Conservation (phyloP, 2,113 vertebrate species). For the Sphaerodactylus townsendi region DNA sequence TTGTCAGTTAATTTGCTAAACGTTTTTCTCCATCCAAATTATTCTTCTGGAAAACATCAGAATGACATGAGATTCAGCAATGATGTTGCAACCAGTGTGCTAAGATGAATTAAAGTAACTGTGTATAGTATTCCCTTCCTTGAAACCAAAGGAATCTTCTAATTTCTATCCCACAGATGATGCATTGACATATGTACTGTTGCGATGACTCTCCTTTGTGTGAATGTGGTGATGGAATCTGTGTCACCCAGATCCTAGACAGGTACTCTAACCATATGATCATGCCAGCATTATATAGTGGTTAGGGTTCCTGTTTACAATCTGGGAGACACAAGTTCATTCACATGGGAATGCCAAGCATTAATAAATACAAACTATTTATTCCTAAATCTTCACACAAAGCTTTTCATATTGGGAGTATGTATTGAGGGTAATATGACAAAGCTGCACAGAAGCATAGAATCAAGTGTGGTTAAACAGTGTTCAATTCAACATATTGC, state of each 20-base stretch:
- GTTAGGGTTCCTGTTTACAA: too few species aligned
- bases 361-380: background rate
- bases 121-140: background rate
- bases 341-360: background rate
- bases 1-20: constrained; percentile 35
- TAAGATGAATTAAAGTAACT: background rate
- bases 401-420: too few species aligned
- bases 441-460: too few species aligned
- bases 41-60: constrained; percentile 23
- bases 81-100: background rate
- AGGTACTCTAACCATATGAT: too few species aligned
- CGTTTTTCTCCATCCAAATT: constrained; percentile 8
- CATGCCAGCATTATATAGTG: background rate
- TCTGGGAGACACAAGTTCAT: too few species aligned
- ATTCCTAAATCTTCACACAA: background rate
- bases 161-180: background rate
- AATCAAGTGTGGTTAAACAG: too few species aligned
- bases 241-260: too few species aligned
- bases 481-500: too few species aligned
- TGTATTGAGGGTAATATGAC: too few species aligned
- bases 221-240: background rate
- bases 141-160: background rate
- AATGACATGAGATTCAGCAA: constrained; percentile 9
- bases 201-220: too few species aligned
- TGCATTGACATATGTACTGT: too few species aligned